phyloP scores from a whole-genome alignment of 2,888 invertebrate species.

The Ophonus ardosiacus region DNA sequence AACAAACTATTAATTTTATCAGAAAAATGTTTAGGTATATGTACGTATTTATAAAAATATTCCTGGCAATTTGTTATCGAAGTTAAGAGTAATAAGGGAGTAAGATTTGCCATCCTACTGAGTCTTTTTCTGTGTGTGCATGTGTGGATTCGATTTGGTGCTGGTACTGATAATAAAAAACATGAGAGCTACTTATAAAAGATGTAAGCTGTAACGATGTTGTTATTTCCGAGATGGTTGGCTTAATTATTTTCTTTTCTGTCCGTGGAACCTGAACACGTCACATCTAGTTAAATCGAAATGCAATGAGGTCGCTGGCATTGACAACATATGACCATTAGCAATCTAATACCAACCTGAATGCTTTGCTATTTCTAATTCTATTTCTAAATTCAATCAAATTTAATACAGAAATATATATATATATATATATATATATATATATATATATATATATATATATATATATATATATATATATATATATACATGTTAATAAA shows the following conservation, averaged over 20 bases:
- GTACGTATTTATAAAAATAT: background rate
- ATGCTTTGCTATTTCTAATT: background rate
- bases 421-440: too few species aligned
- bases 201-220: conserved; percentile 35
- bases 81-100: background rate
- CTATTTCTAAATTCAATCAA: background rate
- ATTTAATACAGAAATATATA: background rate
- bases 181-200: conserved; percentile 22
- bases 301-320: background rate
- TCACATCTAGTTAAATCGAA: background rate
- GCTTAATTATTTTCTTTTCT: conserved; percentile 13
- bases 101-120: background rate
- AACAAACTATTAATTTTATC: too few species aligned
- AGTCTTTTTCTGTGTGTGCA: background rate
- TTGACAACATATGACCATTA: background rate
- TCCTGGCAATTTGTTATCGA: background rate
- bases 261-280: background rate
- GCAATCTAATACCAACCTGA: background rate
- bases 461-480: too few species aligned
- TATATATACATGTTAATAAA: too few species aligned
- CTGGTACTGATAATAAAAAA: conserved; percentile 34
- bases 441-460: too few species aligned
- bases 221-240: conserved; percentile 15
- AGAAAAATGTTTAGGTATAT: too few species aligned
- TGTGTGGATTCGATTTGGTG: conserved; percentile 11